Percentiles rank a stretch among this genome's conserved stretches.
These are phyloP conservation scores for Scylla paramamosain DNA, from an alignment of 1,140 invertebrate species.

Conservation along the genomic window DNA sequence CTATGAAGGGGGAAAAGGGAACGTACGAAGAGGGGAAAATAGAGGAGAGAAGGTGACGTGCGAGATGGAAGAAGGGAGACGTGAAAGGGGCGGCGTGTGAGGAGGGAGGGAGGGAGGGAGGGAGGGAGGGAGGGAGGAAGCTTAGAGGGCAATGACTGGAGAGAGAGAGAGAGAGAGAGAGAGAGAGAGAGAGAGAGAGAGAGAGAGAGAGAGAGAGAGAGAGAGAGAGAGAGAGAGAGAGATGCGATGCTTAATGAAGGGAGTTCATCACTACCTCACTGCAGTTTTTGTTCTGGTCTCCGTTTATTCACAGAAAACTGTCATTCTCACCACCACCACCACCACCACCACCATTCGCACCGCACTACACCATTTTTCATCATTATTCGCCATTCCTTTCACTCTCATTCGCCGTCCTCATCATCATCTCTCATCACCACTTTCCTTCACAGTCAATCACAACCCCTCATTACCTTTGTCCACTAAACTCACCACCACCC, in stretches of 20 bases:
- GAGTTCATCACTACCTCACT: too few species aligned
- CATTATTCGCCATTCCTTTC: too few species aligned
- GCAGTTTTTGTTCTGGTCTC: too few species aligned
- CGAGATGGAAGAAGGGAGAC: background rate
- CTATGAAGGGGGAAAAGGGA: background rate
- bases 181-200: slow-evolving; percentile 58
- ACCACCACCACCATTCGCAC: too few species aligned
- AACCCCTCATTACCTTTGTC: background rate
- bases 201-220: slow-evolving; percentile 50
- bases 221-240: slow-evolving; percentile 39
- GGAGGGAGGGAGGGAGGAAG: background rate
- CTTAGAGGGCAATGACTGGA: background rate
- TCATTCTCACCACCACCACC: too few species aligned
- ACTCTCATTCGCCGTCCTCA: too few species aligned
- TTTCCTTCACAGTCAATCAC: background rate
- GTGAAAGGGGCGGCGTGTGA: background rate
- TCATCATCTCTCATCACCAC: background rate
- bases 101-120: background rate
- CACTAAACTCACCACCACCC: background rate
- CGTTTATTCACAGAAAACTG: too few species aligned
- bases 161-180: slow-evolving; percentile 59
- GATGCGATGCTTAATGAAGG: background rate
- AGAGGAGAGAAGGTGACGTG: background rate
- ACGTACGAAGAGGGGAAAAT: slow-evolving; percentile 22
- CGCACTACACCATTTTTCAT: too few species aligned